Conservation (phyloP, 2,797 vertebrate species). For the Crypturellus tataupa region DNA sequence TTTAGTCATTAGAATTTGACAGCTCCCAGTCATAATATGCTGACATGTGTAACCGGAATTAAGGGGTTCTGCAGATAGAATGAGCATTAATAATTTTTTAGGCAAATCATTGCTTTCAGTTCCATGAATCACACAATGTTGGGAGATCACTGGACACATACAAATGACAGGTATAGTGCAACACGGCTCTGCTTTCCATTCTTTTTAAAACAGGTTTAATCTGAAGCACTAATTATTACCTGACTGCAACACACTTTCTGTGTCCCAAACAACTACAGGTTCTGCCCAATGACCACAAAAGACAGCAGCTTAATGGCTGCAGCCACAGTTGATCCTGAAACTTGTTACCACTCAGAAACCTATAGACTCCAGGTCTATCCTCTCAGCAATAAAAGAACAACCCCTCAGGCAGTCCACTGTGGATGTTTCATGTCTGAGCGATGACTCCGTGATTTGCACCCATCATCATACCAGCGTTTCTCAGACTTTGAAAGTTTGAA, state of each 20-base stretch:
- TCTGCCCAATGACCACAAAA: not conserved
- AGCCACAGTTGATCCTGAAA: not conserved
- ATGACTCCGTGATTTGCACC: not conserved
- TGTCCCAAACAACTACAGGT: not conserved
- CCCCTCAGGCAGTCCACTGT: not conserved
- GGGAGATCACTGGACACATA: slow-evolving; percentile 69
- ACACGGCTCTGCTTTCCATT: slow-evolving; percentile 22
- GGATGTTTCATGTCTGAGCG: not conserved
- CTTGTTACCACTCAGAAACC: not conserved
- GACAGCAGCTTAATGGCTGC: not conserved
- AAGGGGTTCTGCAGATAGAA: slow-evolving; percentile 70
- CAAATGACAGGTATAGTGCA: slow-evolving; percentile 55
- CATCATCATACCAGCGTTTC: not conserved
- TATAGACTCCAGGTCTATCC: not conserved
- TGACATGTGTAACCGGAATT: slow-evolving; percentile 78
- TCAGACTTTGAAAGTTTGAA: not conserved
- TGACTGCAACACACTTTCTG: slow-evolving; percentile 24
- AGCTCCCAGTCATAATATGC: slow-evolving; percentile 80
- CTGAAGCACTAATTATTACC: slow-evolving; percentile 29
- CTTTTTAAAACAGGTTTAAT: slow-evolving; percentile 55
- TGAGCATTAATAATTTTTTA: slow-evolving; percentile 72
- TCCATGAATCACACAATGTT: slow-evolving; percentile 31
- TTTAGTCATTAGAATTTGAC: slow-evolving; percentile 81
- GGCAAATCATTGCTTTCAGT: slow-evolving; percentile 76
- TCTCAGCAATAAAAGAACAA: not conserved